A percentile compares a stretch with the other conserved stretches of the same genome.
Evolutionary conservation across 2,113 vertebrate genomes (phyloP).

Genomic region (Puma concolor): DNA sequence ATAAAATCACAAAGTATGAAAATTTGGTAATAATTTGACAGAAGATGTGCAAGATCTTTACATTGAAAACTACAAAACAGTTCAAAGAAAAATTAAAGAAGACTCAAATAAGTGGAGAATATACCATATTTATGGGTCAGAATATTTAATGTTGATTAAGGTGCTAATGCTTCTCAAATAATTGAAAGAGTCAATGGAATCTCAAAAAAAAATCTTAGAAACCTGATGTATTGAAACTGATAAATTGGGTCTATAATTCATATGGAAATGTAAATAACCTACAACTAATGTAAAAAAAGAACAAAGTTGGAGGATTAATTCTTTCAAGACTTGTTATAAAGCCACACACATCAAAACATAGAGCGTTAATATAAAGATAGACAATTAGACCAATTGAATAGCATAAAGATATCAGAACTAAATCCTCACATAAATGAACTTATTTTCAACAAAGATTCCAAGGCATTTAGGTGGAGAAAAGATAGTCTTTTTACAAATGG

Average conservation of each 20-base stretch:
- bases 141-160: neutral
- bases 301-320: neutral
- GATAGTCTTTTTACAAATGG: neutral
- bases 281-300: neutral
- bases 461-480: neutral
- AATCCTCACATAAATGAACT: neutral
- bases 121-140: neutral
- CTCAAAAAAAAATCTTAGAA: neutral
- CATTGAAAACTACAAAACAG: neutral
- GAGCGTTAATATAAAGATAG: neutral
- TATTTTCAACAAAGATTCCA: neutral
- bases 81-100: neutral
- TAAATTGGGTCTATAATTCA: neutral
- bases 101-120: neutral
- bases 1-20: neutral
- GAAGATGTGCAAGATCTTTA: neutral
- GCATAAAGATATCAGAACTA: neutral
- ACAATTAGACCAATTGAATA: neutral
- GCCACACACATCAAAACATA: neutral
- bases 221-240: neutral
- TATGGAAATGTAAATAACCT: neutral
- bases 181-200: neutral
- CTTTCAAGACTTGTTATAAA: neutral
- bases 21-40: neutral
- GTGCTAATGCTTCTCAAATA: neutral